phyloP scores from a whole-genome alignment of 2,797 vertebrate genomes.

The Leptoclinus maculatus region DNA sequence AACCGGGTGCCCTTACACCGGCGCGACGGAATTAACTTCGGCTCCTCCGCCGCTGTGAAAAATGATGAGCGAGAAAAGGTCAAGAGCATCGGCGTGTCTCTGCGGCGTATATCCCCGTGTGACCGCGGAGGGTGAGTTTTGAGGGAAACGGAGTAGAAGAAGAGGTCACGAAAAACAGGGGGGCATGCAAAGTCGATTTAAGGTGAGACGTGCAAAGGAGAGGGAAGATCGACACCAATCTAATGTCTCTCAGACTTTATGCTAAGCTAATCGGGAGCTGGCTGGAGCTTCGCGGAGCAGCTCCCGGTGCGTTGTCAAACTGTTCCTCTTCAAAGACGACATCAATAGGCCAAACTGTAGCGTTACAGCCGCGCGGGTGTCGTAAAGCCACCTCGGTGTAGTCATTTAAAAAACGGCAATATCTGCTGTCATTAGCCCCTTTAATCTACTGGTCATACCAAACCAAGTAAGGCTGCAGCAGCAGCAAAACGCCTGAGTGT shows the following conservation, averaged over 20 bases:
- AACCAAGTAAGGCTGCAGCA: not conserved
- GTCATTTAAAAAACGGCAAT: not conserved
- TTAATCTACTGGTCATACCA: not conserved
- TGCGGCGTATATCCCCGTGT: conserved; percentile 10
- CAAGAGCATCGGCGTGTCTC: conserved; percentile 25
- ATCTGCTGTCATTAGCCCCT: not conserved
- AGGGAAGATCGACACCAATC: no score
- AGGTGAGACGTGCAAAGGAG: conserved; percentile 6
- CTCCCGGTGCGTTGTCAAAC: not conserved
- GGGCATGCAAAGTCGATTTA: conserved; percentile 26
- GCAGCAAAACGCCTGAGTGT: not conserved
- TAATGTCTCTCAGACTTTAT: not conserved
- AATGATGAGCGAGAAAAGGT: conserved; percentile 50
- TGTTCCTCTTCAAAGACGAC: not conserved
- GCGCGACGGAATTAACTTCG: conserved; percentile 40
- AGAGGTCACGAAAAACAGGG: conserved; percentile 5
- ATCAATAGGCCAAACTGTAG: not conserved
- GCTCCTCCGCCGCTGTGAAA: conserved; percentile 24
- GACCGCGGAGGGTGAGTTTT: conserved; percentile 21
- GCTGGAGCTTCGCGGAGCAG: not conserved
- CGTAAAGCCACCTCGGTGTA: not conserved
- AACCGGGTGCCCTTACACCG: conserved; percentile 29
- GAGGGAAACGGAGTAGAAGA: not conserved
- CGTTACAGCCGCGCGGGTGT: not conserved
- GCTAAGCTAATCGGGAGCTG: not conserved